Conservation (phyloP, 2,797 vertebrate genomes). For the Steatocranus sp. region DNA sequence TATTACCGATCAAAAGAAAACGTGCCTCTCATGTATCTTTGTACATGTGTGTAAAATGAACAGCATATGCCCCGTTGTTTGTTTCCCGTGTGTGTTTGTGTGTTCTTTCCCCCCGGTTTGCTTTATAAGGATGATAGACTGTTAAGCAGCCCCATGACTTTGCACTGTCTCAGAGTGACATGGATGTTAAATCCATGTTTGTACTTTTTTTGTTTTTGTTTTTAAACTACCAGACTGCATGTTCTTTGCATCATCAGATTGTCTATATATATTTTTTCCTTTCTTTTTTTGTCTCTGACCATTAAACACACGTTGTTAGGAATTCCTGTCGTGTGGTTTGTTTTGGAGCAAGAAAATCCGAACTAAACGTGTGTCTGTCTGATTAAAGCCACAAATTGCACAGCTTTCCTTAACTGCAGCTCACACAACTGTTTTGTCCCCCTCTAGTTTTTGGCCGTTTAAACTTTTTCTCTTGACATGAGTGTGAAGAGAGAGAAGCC, state of each 20-base stretch:
- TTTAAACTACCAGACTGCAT: slow-evolving; percentile 51
- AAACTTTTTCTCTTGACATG: neutral
- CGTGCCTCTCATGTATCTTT: slow-evolving; percentile 62
- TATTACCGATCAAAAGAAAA: slow-evolving; percentile 33
- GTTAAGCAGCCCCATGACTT: neutral
- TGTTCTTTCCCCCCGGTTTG: neutral
- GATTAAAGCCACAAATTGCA: neutral
- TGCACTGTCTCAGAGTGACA: slow-evolving; percentile 4
- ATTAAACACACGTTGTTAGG: slow-evolving; percentile 62
- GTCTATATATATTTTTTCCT: slow-evolving; percentile 33
- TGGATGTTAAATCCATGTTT: neutral
- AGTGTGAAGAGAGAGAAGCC: neutral
- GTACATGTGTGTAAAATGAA: slow-evolving; percentile 45
- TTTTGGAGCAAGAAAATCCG: neutral
- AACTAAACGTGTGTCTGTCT: neutral
- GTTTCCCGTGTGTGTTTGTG: neutral
- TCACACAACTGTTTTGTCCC: neutral
- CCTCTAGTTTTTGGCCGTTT: neutral
- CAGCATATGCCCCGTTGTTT: neutral
- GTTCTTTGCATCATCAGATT: slow-evolving; percentile 52
- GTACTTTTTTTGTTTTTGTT: slow-evolving; percentile 49
- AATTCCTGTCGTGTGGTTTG: neutral
- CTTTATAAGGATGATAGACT: slow-evolving; percentile 31
- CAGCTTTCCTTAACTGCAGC: neutral
- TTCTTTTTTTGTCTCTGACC: slow-evolving; percentile 31